phyloP scores from a whole-genome alignment of 2,797 vertebrate genomes.

The Lagorchestes hirsutus region DNA sequence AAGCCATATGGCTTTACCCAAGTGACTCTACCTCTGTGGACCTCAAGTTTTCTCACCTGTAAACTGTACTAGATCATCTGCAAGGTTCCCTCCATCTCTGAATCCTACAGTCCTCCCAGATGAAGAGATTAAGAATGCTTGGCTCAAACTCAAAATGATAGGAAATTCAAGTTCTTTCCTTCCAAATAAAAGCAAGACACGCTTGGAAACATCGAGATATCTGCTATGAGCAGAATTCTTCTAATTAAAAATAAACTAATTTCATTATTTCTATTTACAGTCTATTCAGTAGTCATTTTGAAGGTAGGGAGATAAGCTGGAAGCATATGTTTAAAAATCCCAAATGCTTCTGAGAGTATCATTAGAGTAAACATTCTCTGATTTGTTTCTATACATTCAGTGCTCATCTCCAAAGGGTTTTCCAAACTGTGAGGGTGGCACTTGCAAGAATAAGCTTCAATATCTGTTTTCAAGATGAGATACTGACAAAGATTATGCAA shows the following conservation, averaged over 20 bases:
- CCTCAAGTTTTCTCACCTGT: not conserved
- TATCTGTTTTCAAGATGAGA: constrained; percentile 64
- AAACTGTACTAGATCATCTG: not conserved
- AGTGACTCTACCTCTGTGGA: not conserved
- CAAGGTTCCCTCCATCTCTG: not conserved
- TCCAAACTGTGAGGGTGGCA: constrained; percentile 46
- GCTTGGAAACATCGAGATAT: constrained; percentile 68
- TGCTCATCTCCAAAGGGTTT: constrained; percentile 67
- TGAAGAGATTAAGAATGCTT: constrained; percentile 54
- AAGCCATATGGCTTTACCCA: not conserved
- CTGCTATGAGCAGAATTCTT: constrained; percentile 71
- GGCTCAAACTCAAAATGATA: constrained; percentile 69
- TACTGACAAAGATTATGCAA: constrained; percentile 29
- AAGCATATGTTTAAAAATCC: constrained; percentile 74
- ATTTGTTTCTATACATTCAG: constrained; percentile 66
- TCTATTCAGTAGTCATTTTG: constrained; percentile 67
- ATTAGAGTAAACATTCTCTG: constrained; percentile 68
- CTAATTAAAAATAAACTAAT: constrained; percentile 80
- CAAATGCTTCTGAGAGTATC: constrained; percentile 70
- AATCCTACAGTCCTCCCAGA: constrained; percentile 27
- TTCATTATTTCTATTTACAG: constrained; percentile 79
- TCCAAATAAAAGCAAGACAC: constrained; percentile 69
- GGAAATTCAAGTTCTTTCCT: constrained; percentile 64
- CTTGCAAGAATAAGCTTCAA: constrained; percentile 25
- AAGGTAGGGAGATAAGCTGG: constrained; percentile 61